Percentiles rank a stretch among this genome's conserved stretches.
phyloP scores from a whole-genome alignment of 37 sponge, comb jelly and placozoan species.

The Diacarnus erythraeanus region DNA sequence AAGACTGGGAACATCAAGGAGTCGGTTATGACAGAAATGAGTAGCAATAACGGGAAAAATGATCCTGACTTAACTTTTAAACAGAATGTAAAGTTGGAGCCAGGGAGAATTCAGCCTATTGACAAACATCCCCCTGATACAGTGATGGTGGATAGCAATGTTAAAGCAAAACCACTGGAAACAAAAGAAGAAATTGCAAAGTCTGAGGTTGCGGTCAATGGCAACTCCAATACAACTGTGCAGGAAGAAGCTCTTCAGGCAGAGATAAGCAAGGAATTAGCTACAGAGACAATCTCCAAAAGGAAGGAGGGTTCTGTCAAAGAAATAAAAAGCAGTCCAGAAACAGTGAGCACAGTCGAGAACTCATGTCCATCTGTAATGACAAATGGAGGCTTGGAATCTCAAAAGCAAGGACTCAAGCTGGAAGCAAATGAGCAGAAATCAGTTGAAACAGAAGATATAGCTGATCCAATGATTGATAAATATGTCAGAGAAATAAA shows the following conservation, averaged over 20 bases:
- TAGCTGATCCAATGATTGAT: too few relatives aligned
- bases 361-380: not conserved
- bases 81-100: not conserved
- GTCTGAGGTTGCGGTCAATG: not conserved
- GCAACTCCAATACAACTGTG: not conserved
- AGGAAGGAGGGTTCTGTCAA: not conserved
- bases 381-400: not conserved
- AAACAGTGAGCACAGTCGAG: not conserved
- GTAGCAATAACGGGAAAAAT: not conserved
- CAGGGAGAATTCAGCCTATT: not conserved
- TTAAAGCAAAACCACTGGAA: not conserved
- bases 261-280: not conserved
- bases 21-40: not conserved
- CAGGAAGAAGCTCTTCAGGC: not conserved
- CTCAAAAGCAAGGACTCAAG: not conserved
- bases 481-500: too few relatives aligned
- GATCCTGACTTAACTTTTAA: not conserved
- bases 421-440: not conserved
- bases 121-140: not conserved
- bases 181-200: not conserved
- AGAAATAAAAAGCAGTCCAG: not conserved
- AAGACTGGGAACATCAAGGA: not conserved
- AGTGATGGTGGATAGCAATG: not conserved
- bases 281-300: too few relatives aligned
- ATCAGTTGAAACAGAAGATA: too few relatives aligned